Base-by-base conservation (phyloP, 2,113 vertebrate genomes). In the Amphilophus citrinellus region DNA sequence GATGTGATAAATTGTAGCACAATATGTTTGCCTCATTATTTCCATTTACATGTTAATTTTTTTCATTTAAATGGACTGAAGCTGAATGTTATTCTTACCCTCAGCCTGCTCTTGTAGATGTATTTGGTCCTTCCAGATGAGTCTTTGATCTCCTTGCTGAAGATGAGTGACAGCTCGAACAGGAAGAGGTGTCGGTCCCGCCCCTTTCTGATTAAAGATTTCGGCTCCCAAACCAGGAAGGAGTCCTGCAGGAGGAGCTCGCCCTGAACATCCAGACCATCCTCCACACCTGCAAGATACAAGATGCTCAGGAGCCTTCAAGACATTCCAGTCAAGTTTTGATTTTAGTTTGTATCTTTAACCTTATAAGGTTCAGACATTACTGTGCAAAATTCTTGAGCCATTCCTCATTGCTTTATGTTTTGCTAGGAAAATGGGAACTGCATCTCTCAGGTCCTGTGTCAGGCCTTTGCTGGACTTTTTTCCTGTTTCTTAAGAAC, bases 131-230 rank as follows among this genome's bases (percentile, higher is more conserved):
- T 96, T 94, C 98, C 98, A 6, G 98, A 97, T 37, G 98, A 99
- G 94, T 99, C 98, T 95, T 99, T 99, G 91, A 99, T 99, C 94
- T 99, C 98, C 88, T 99, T 99, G 94, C 98, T 99, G 95, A 99
- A 99, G 91, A 99, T 97, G 92, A 99, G 97, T 71, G 98, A 99
- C 94, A 99, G 97, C 95, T 99, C 98, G 79, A 99, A 99, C 88
- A 99, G 97, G 96, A 99, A 99, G 83, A 99, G 96, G 95, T 99
- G 98, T 53, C 98, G 96, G 89, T 99, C 98, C 79, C 98, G 96
- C 30, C 98, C 98, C 90, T 99, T 99, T 79, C 98, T 96, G 95
- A 99, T 99, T 89, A 99, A 96, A 39, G 98, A 99, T 83, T 99
- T 99, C 3, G 98, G 98, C 87, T 99, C 98, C 98, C 98, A 99